These are phyloP conservation scores for Climacteris rufus DNA, from an alignment of 2,113 vertebrate genomes.

Conservation along the genomic window DNA sequence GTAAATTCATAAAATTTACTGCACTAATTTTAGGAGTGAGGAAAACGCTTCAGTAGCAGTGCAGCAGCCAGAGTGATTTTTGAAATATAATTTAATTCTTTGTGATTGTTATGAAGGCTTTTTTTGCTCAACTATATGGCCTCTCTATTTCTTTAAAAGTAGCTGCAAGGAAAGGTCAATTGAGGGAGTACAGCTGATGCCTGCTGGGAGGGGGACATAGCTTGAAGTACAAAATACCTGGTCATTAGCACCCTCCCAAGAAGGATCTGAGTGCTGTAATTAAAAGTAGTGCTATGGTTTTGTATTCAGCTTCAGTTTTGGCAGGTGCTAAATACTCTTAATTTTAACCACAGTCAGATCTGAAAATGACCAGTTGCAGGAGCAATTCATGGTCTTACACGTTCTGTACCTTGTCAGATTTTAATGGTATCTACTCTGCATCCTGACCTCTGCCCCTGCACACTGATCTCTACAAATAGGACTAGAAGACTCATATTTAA, in stretches of 20 bases:
- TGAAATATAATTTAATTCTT: background rate
- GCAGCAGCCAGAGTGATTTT: background rate
- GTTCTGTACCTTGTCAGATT: background rate
- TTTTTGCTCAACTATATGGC: background rate
- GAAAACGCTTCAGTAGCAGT: background rate
- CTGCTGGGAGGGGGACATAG: background rate
- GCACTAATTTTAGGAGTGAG: background rate
- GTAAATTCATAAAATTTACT: background rate
- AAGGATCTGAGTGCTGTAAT: background rate
- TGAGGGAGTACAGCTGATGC: background rate
- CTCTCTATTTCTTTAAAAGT: background rate
- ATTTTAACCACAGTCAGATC: background rate
- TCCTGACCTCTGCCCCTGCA: background rate
- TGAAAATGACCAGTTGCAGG: background rate
- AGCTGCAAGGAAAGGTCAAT: background rate
- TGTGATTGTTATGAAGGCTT: background rate
- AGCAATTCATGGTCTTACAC: background rate
- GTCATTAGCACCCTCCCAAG: background rate
- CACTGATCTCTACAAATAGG: background rate
- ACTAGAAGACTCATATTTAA: background rate
- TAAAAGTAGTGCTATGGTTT: background rate
- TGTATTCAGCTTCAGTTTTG: background rate
- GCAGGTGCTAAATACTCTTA: background rate
- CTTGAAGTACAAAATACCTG: background rate
- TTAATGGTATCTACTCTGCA: background rate